These are phyloP conservation scores for Trogon melanurus DNA, from an alignment of 2,113 vertebrate genomes.

Conservation along the genomic window DNA sequence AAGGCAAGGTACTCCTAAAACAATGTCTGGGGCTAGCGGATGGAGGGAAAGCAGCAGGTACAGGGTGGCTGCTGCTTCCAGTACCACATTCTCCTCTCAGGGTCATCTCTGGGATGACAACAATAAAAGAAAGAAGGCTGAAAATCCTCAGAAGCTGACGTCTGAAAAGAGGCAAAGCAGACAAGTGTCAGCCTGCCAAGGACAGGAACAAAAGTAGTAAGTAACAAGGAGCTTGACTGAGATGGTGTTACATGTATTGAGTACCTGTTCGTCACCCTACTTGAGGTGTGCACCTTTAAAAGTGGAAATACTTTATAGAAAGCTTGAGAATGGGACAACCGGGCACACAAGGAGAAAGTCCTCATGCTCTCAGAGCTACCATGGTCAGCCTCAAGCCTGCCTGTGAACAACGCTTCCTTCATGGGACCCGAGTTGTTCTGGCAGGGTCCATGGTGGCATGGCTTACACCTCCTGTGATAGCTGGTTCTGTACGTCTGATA, in stretches of 20 bases:
- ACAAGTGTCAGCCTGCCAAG: not conserved
- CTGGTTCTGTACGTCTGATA: not conserved
- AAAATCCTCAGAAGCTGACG: not conserved
- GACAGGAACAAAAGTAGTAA: not conserved
- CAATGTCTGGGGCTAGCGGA: not conserved
- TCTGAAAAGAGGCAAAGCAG: not conserved
- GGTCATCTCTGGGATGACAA: not conserved
- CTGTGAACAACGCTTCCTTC: accelerated
- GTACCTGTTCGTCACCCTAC: not conserved
- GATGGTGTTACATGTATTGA: accelerated
- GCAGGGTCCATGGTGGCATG: not conserved
- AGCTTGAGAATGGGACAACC: not conserved
- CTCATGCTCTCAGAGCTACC: not conserved
- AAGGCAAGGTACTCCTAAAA: not conserved
- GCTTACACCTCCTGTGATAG: accelerated
- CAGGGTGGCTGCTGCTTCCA: not conserved
- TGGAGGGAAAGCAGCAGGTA: not conserved
- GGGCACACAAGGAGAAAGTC: not conserved
- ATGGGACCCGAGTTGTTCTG: accelerated
- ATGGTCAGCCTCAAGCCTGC: not conserved
- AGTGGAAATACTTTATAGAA: not conserved
- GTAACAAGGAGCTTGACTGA: not conserved
- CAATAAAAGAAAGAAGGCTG: not conserved
- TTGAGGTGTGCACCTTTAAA: accelerated
- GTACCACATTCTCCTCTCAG: not conserved